Conservation (phyloP, 2,888 invertebrate species). For the Onthophagus sagittarius region DNA sequence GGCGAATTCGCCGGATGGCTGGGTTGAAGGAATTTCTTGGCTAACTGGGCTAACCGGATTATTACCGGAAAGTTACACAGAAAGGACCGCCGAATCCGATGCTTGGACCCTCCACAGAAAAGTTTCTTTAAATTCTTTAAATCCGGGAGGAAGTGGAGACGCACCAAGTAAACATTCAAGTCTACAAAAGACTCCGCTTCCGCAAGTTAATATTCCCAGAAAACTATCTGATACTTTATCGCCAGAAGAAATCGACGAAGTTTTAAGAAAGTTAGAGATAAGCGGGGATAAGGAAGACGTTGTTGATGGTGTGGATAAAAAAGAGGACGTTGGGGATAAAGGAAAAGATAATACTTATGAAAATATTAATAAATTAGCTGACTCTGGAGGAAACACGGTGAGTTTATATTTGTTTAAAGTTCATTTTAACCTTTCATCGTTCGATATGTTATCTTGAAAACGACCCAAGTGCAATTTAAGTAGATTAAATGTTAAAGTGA, state of each 20-base stretch:
- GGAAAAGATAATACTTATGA: constrained; percentile 19
- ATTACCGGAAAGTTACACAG: constrained; percentile 78
- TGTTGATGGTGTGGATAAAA: not conserved
- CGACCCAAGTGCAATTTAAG: too few species aligned
- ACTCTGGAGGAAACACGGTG: not conserved
- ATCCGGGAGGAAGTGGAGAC: constrained; percentile 16
- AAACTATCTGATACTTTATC: constrained; percentile 18
- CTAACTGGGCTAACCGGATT: constrained; percentile 75
- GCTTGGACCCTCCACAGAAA: constrained; percentile 86
- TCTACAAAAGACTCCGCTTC: constrained; percentile 7
- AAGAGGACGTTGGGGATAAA: constrained; percentile 15
- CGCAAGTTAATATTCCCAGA: not conserved
- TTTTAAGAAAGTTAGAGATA: constrained; percentile 18
- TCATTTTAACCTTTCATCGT: too few species aligned
- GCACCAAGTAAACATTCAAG: constrained; percentile 4
- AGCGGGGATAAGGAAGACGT: constrained; percentile 14
- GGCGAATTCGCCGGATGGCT: constrained; percentile 74
- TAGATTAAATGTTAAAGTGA: too few species aligned
- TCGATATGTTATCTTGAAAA: too few species aligned
- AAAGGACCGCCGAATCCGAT: constrained; percentile 82
- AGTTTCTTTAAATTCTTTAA: constrained; percentile 51
- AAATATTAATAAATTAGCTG: constrained; percentile 15
- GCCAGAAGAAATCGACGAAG: constrained; percentile 18
- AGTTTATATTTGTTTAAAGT: not conserved
- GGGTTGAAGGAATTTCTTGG: constrained; percentile 85